Evolutionary conservation across 2,113 vertebrate species (phyloP).

Genomic region (Notechis scutatus): DNA sequence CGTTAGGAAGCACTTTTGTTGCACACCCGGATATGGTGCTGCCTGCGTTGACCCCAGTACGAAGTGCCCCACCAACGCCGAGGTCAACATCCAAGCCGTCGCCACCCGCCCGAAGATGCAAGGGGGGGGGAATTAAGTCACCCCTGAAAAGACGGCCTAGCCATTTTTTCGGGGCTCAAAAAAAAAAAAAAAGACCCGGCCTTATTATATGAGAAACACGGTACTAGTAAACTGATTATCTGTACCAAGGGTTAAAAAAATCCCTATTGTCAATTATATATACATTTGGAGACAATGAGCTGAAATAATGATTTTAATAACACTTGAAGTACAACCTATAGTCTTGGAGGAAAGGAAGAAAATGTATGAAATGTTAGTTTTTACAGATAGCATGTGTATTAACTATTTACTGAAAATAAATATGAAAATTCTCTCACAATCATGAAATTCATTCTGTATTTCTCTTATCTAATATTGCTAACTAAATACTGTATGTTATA

Average conservation of each 20-base stretch:
- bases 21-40: no score
- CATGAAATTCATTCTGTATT: constrained; percentile 41
- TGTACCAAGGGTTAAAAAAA: neutral
- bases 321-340: constrained; percentile 20
- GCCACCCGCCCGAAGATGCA: no score
- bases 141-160: no score
- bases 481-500: constrained; percentile 56
- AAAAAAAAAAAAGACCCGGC: no score
- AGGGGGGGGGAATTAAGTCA: no score
- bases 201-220: no score
- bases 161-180: no score
- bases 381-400: constrained; percentile 18
- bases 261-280: neutral
- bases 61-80: no score
- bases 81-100: no score
- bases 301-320: constrained; percentile 28
- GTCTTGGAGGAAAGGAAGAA: neutral
- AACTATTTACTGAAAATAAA: neutral
- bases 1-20: no score
- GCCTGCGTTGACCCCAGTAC: no score
- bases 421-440: constrained; percentile 28
- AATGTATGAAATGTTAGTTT: constrained; percentile 18
- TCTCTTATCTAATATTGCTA: constrained; percentile 57
- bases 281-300: constrained; percentile 8
- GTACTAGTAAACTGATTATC: fast-evolving